Conservation (phyloP, 2,797 vertebrate genomes). For the Emydoidea blandingii region DNA sequence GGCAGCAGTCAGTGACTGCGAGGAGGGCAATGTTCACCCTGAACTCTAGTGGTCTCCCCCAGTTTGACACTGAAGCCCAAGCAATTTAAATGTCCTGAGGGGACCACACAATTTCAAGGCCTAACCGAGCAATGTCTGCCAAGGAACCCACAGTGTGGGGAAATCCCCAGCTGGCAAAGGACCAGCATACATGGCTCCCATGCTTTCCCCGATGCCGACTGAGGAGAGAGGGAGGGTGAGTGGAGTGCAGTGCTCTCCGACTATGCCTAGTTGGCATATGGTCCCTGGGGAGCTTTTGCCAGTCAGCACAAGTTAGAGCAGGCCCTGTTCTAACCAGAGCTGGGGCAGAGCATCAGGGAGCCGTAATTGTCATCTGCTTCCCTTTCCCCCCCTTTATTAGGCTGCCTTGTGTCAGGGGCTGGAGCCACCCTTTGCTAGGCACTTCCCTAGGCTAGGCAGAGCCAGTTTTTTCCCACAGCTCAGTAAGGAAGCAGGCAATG, state of each 20-base stretch:
- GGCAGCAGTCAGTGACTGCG: neutral
- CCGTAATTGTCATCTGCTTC: neutral
- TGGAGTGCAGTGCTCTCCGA: neutral
- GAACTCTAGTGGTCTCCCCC: neutral
- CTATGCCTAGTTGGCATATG: neutral
- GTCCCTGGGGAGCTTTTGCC: neutral
- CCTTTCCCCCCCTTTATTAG: neutral
- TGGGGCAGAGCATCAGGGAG: neutral
- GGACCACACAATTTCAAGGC: neutral
- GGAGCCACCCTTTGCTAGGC: neutral
- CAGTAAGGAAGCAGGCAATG: no score
- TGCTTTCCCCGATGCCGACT: neutral
- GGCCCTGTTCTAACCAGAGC: no score
- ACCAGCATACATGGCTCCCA: neutral
- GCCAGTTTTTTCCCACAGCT: no score
- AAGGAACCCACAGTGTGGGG: neutral
- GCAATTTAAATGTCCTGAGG: neutral
- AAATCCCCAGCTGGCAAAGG: neutral
- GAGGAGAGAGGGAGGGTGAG: neutral
- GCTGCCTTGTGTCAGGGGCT: neutral
- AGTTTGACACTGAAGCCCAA: neutral
- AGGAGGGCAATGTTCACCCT: neutral
- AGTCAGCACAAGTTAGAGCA: neutral
- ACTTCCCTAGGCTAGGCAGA: neutral
- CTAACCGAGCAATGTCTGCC: neutral